Base-by-base conservation (phyloP, 2,113 vertebrate genomes). In the Anguilla rostrata region DNA sequence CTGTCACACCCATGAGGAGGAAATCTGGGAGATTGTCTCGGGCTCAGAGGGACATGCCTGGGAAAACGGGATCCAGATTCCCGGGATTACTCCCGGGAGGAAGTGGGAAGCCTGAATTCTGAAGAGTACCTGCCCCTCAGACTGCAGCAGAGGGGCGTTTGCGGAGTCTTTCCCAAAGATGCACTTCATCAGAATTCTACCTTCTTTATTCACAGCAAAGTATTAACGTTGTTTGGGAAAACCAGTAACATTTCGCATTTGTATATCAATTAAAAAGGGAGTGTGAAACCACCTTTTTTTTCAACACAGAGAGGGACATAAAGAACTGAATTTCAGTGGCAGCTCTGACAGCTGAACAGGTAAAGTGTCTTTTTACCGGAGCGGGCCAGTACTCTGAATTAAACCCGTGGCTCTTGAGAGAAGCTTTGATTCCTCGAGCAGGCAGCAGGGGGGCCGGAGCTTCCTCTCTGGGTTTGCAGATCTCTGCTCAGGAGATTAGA, bases 401-500 rank as follows among this genome's bases (percentile, higher is more conserved):
- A 9, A 75, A 84, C 20, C 34, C 34, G 34, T 34, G 34, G 34
- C 34, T 34, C 34, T 34, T 0, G 71, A 5, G 84, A 87, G 90
- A 84, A 89, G 71, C 41, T 78, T 83, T 87, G 53, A 87, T 85
- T 90, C 87, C 89, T 87, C 6, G 5, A 6, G 5, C 71, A 34
- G 26, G n/a, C 49, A 29, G 71, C 71, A 34, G 34, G 7, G 18
- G 85, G 75, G 85, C 89, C 88, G 88, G 87, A 87, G 89, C 90
- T 84, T 88, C 86, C 82, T 86, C 87, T 80, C 87, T 86, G 1
- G 88, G 84, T 85, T 88, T 85, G 86, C 89, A 89, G 89, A 91
- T 90, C 88, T 91, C 88, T 86, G 29, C 89, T 85, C 53, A 82
- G 41, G 87, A 87, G 89, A 89, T 90, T 91, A 91, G 89, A 88